Evolutionary conservation across 2,113 vertebrate genomes (phyloP), one percentile per base, ranked within the genome.

Genomic region (Alouatta palliata): DNA sequence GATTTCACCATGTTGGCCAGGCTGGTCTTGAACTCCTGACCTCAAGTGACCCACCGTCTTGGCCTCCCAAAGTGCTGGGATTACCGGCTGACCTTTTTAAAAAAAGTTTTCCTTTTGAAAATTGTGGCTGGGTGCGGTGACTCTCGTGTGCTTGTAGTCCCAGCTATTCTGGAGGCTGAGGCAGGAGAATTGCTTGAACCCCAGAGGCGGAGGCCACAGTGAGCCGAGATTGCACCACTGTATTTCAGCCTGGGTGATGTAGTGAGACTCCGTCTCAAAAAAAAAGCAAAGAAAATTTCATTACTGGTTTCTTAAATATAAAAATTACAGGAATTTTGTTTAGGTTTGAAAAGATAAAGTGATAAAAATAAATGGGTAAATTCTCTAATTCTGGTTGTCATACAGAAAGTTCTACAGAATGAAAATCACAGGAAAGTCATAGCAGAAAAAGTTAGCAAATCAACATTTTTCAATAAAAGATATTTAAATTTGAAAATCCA

Each of bases 401-500:
- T 12, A 86, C 5, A 92, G 66, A 77, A 97, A 85, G 86, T 87
- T 91, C n/a, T 85, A 88, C 0, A 85, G 37, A 85, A 94, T 68
- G 5, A 92, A 96, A 95, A 85, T 61, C 20, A 54, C 12, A 68
- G 85, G 45, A 49, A 79, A 85, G 61, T 58, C 47, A 47, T 1
- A 96, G 40, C 23, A 84, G 68, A 91, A 95, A 87, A 86, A 87
- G 27, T 73, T 82, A 49, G 61, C n/a, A 95, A 95, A 45, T 85
- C 27, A 88, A 68, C 6, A 90, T 47, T 77, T 71, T 66, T 54
- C 83, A 76, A 68, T 70, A 58, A 85, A 96, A 90, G 75, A 52
- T 49, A 90, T 17, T 92, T 90, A 81, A 56, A 88, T 90, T 64
- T 87, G 13, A 85, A 95, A 95, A 58, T 20, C 8, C 37, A 94